Evolutionary conservation across 2,113 vertebrate genomes (phyloP), one percentile per base, ranked within the genome.

Genomic region (Colistium nudipinnis): DNA sequence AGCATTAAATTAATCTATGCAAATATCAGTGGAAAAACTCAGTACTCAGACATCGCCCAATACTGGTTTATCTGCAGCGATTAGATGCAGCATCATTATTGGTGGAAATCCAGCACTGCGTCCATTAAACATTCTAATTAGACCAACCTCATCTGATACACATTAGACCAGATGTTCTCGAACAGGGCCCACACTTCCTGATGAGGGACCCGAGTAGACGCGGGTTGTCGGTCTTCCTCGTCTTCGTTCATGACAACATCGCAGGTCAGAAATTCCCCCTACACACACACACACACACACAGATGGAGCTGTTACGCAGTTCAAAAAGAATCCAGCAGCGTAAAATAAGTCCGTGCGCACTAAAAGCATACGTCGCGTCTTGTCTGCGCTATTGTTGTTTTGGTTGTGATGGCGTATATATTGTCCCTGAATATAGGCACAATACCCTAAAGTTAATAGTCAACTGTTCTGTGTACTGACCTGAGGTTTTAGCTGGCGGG

Each of bases 151-250:
- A 91, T 89, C 30, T 92, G 79, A 85, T 83, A 94, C 54, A 95
- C 84, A 24, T 90, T 91, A 66, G 83, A 92, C 97, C 97, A 98
- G 82, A 97, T 90, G 83, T 82, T 93, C 82, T 98, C 95, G 87
- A 98, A 94, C 73, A 96, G 61, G 0, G 92, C 87, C 96, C 97
- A 98, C 80, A 97, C 93, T 78, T 96, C 93, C 83, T 93, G 89
- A 84, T 92, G 91, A 49, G 88, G 91, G 49, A 75, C 48, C 35
- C 52, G 93, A 71, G 64, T 2, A 6, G 83, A 66, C 2, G 76
- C 62, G 45, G 80, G 17, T 41, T 54, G 78, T 19, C 80, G 74
- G 31, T 85, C 79, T n/a, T 75, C 78, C 4, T 27, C 61, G 1
- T 91, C 88, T n/a, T 74, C 78, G 1, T 90, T 81, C 81, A 91